Evolutionary conservation across 2,888 invertebrate genomes (phyloP).

Genomic region (Tineola bisselliella): DNA sequence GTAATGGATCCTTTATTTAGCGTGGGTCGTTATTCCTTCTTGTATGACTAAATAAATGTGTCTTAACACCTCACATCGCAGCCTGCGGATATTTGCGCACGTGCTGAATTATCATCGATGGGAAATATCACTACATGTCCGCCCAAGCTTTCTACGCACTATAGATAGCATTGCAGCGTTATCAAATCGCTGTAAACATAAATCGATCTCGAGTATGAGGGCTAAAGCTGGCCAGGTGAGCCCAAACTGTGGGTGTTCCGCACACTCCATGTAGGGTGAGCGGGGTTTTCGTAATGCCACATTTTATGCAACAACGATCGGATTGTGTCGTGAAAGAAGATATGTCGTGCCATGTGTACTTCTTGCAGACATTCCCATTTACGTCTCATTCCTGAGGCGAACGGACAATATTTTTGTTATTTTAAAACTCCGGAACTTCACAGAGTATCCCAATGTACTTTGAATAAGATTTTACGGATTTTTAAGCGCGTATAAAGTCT

Average conservation of each 20-base stretch:
- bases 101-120: constrained; percentile 17
- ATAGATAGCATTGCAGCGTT: constrained; percentile 20
- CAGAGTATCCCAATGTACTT: constrained; percentile 36
- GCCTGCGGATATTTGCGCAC: constrained; percentile 17
- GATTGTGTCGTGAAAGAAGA: constrained; percentile 47
- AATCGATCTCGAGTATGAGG: constrained; percentile 25
- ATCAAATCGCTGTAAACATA: constrained; percentile 43
- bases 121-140: constrained; percentile 1
- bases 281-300: constrained; percentile 42
- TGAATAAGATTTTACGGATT: constrained; percentile 64
- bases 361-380: constrained; percentile 51
- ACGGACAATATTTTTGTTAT: constrained; percentile 51
- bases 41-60: constrained; percentile 27
- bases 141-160: neutral
- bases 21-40: constrained; percentile 24
- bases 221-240: neutral
- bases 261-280: constrained; percentile 9
- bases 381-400: constrained; percentile 48
- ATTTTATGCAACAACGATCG: constrained; percentile 48
- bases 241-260: constrained; percentile 25
- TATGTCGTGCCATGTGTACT: constrained; percentile 40
- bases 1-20: constrained; percentile 18
- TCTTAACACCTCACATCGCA: constrained; percentile 16
- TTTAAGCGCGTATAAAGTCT: constrained; percentile 60
- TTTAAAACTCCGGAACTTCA: constrained; percentile 52